A percentile compares a stretch with the other conserved stretches of the same genome.
Conservation (phyloP, 2,797 vertebrate genomes). For the Streptopelia turtur region DNA sequence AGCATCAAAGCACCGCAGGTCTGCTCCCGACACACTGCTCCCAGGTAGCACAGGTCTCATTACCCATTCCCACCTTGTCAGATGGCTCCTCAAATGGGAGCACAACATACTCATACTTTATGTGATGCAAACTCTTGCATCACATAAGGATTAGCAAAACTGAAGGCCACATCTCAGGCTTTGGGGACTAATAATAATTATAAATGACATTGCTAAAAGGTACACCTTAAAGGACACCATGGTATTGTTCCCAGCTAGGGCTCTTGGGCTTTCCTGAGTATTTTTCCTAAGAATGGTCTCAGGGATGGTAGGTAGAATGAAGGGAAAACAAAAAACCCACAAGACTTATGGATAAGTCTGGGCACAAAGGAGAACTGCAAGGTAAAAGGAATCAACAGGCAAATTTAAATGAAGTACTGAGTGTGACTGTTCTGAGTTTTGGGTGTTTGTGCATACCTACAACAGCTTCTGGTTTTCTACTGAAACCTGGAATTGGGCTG, state of each 20-base stretch:
- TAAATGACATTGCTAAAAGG: not conserved
- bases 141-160: not conserved
- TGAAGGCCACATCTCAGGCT: not conserved
- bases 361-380: not conserved
- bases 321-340: not conserved
- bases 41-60: not conserved
- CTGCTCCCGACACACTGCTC: not conserved
- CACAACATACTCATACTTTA: not conserved
- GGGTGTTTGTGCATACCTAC: not conserved
- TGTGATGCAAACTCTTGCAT: not conserved
- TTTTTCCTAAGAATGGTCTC: not conserved
- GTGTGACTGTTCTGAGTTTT: not conserved
- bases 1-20: fast-evolving
- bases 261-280: not conserved
- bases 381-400: not conserved
- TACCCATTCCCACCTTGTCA: not conserved
- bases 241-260: not conserved
- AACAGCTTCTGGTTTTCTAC: not conserved
- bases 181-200: not conserved
- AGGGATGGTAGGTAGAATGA: not conserved
- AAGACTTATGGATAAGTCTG: not conserved
- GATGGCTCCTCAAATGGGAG: not conserved
- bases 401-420: not conserved
- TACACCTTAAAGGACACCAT: not conserved
- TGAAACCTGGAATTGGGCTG: not conserved